phyloP scores from a whole-genome alignment of 2,113 vertebrate species.

The Vulpes lagopus region DNA sequence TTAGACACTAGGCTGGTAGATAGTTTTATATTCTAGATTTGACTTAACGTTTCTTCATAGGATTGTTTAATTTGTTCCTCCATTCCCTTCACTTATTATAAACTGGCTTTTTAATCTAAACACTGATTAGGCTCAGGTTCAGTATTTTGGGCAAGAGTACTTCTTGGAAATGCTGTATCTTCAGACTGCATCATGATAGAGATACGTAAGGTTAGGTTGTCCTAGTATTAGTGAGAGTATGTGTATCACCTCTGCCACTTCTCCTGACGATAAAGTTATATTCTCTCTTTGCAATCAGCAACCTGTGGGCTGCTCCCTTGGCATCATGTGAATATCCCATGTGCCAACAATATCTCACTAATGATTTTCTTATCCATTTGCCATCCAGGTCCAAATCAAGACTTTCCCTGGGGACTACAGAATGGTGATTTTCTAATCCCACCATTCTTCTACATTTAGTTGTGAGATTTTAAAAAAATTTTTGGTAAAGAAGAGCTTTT shows the following conservation, averaged over 20 bases:
- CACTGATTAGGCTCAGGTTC: neutral
- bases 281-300: neutral
- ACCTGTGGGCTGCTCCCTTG: neutral
- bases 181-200: neutral
- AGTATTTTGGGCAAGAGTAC: neutral
- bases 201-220: neutral
- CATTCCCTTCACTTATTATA: neutral
- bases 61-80: neutral
- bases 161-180: neutral
- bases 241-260: neutral
- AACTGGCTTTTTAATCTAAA: neutral
- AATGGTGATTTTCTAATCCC: neutral
- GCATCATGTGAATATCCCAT: neutral
- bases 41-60: neutral
- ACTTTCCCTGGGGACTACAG: neutral
- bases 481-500: neutral
- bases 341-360: neutral
- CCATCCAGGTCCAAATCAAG: constrained; percentile 6
- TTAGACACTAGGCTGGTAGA: neutral
- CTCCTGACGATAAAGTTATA: neutral
- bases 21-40: neutral
- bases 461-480: neutral
- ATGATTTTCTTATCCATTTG: neutral
- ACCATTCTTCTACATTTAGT: neutral
- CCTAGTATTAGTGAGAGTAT: neutral